Percentiles rank a stretch among this genome's conserved stretches.
Conservation (phyloP, 2,797 vertebrate genomes). For the Holocentrus rufus region DNA sequence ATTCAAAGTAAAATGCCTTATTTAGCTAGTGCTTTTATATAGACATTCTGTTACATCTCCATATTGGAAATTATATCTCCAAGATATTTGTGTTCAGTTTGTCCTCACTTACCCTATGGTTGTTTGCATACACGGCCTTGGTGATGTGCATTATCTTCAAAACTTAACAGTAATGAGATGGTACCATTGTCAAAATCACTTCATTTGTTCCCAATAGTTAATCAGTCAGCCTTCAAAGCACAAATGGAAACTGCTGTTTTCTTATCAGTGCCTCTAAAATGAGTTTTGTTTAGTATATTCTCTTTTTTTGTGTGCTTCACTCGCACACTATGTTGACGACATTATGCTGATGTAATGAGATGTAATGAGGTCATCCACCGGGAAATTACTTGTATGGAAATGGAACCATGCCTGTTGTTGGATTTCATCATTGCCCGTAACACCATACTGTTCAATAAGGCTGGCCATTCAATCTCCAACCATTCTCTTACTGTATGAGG, state of each 20-base stretch:
- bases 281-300: constrained; percentile 26
- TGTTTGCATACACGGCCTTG: constrained; percentile 54
- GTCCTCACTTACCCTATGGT: constrained; percentile 48
- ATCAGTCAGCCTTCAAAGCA: constrained; percentile 70
- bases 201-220: constrained; percentile 26
- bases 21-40: constrained; percentile 74
- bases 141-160: constrained; percentile 45
- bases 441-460: constrained; percentile 10
- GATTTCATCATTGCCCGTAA: constrained; percentile 32
- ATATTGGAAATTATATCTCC: constrained; percentile 69
- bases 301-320: constrained; percentile 24
- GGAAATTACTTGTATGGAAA: too few relatives aligned
- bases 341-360: not conserved
- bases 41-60: constrained; percentile 74
- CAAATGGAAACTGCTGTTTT: constrained; percentile 65
- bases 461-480: not conserved
- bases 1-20: constrained; percentile 82
- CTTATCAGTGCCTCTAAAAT: constrained; percentile 66
- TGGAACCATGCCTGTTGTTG: constrained; percentile 9
- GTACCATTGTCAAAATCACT: constrained; percentile 40
- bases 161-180: constrained; percentile 29
- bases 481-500: constrained; percentile 35
- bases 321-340: not conserved
- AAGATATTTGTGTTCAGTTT: constrained; percentile 60
- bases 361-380: not conserved